These are phyloP conservation scores for Drosophila aff. DNA, from an alignment of 1,140 invertebrate species.

Conservation along the genomic window DNA sequence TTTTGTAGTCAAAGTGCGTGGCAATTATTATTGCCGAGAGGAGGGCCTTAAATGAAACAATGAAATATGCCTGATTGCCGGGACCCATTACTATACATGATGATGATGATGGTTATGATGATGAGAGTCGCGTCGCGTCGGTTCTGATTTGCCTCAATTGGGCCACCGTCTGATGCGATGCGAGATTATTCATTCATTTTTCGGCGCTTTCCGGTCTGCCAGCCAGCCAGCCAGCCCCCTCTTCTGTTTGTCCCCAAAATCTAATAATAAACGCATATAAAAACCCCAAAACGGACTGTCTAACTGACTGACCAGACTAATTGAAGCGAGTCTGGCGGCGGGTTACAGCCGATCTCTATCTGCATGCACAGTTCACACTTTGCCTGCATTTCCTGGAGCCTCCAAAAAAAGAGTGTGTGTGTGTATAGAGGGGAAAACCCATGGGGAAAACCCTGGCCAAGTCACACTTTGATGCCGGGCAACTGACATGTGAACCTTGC, in stretches of 20 bases:
- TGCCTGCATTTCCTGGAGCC: constrained; percentile 72
- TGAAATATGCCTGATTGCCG: constrained; percentile 74
- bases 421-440: constrained; percentile 4
- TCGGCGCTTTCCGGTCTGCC: constrained; percentile 75
- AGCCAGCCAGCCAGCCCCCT: constrained; percentile 21
- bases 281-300: constrained; percentile 19
- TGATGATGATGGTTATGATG: constrained; percentile 32
- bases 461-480: constrained; percentile 54
- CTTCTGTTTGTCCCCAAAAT: constrained; percentile 31
- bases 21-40: constrained; percentile 64
- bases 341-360: constrained; percentile 66
- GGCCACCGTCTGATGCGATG: constrained; percentile 59
- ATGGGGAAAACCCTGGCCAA: constrained; percentile 31
- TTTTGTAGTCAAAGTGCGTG: constrained; percentile 79
- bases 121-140: constrained; percentile 64
- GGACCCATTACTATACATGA: constrained; percentile 51
- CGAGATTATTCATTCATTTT: constrained; percentile 67
- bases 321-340: constrained; percentile 74
- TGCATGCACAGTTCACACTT: constrained; percentile 83
- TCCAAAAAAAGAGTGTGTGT: constrained; percentile 2
- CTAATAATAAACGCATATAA: constrained; percentile 49
- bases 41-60: constrained; percentile 80
- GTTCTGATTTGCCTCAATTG: constrained; percentile 81
- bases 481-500: constrained; percentile 79
- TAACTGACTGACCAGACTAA: constrained; percentile 73